Evolutionary conservation across 2,797 vertebrate species (phyloP).

Genomic region (Oophaga sylvatica): DNA sequence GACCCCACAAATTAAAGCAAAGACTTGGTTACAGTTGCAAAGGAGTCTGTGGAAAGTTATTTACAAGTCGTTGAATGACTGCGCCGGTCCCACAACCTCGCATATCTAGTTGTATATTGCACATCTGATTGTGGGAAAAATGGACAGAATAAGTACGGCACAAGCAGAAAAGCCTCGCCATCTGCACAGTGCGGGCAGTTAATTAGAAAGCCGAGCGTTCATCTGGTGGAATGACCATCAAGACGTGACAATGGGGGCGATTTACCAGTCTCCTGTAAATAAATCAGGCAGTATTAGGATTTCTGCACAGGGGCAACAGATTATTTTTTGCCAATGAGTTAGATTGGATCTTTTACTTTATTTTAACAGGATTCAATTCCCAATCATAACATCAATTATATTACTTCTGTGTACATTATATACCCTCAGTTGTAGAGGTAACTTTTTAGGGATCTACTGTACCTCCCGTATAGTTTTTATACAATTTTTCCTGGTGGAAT

Average conservation of each 20-base stretch:
- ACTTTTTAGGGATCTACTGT: no score
- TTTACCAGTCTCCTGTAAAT: no score
- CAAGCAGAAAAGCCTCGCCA: neutral
- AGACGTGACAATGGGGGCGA: neutral
- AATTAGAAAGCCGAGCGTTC: neutral
- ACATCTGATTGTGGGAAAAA: slow-evolving; percentile 36
- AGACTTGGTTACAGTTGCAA: slow-evolving; percentile 39
- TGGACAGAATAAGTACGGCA: neutral
- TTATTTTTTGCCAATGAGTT: no score
- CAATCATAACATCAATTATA: no score
- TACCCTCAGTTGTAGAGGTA: no score
- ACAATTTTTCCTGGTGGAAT: no score
- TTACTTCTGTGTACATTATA: no score
- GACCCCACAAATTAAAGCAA: slow-evolving; percentile 44
- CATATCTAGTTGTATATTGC: slow-evolving; percentile 47
- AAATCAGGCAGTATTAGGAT: no score
- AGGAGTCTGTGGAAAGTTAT: slow-evolving; percentile 24
- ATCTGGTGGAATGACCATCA: neutral
- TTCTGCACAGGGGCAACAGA: no score
- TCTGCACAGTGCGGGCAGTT: neutral
- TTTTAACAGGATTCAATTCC: no score
- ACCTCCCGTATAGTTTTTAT: no score
- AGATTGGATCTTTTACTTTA: no score
- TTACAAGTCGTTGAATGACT: slow-evolving; percentile 43
- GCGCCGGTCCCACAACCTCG: neutral